Percentiles rank a stretch among this genome's conserved stretches.
Conservation (phyloP, 2,888 invertebrate genomes). For the Erebia epiphron region DNA sequence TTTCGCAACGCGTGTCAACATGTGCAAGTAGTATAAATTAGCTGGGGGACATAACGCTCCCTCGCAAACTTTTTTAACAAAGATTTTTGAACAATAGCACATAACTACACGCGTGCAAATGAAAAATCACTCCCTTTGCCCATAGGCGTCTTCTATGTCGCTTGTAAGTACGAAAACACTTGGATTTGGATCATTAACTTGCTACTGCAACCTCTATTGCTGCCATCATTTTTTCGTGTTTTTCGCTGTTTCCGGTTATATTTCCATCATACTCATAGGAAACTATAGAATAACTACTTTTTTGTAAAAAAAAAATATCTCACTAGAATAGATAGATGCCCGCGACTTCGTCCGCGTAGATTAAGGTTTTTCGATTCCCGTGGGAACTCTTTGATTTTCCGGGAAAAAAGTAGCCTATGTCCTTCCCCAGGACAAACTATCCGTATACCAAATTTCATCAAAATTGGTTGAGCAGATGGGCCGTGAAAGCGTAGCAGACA, state of each 20-base stretch:
- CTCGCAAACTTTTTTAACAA: conserved; percentile 76
- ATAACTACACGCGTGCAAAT: conserved; percentile 77
- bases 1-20: conserved; percentile 77
- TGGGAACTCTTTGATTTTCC: no score
- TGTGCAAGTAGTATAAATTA: conserved; percentile 80
- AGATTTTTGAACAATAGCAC: conserved; percentile 76
- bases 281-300: no score
- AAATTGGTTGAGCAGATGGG: no score
- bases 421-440: no score
- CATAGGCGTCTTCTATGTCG: conserved; percentile 43
- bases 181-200: conserved; percentile 46
- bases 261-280: background rate
- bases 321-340: no score
- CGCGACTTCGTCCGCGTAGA: no score
- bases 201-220: background rate
- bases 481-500: no score
- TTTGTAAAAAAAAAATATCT: no score
- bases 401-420: no score
- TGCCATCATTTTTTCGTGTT: background rate
- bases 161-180: conserved; percentile 40
- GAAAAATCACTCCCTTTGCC: conserved; percentile 73
- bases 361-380: no score
- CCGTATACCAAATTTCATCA: no score
- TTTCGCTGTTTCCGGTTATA: background rate
- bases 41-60: conserved; percentile 75